Evolutionary conservation across 2,888 invertebrate species (phyloP).

Genomic region (Andrena chrysosceles): DNA sequence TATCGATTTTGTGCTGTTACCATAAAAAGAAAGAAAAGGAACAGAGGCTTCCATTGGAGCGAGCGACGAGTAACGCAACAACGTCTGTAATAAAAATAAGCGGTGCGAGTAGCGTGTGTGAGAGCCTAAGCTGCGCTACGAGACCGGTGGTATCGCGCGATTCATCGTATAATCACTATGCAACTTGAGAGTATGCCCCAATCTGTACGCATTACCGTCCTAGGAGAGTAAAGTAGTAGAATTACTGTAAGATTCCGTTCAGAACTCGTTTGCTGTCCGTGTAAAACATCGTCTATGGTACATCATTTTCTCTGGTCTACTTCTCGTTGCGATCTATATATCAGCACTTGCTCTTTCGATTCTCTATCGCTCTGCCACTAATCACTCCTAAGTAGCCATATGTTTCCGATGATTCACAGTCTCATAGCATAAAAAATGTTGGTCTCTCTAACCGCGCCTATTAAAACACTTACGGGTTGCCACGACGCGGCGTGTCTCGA

Average conservation of each 20-base stretch:
- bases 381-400: background rate
- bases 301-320: background rate
- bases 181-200: background rate
- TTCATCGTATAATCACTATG: no score
- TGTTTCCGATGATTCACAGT: conserved; percentile 48
- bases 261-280: background rate
- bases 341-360: background rate
- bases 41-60: conserved; percentile 16
- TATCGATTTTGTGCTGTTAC: background rate
- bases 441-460: conserved; percentile 54
- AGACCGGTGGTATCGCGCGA: background rate
- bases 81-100: conserved; percentile 38
- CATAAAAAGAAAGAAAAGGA: conserved; percentile 9
- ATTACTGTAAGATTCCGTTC: conserved; percentile 43
- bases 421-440: conserved; percentile 60
- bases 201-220: conserved; percentile 3
- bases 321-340: background rate
- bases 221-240: conserved; percentile 37
- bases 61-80: conserved; percentile 24
- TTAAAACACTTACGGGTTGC: conserved; percentile 26
- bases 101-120: conserved; percentile 54
- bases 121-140: conserved; percentile 42
- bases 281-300: background rate
- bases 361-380: background rate
- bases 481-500: conserved; percentile 25